phyloP scores from a whole-genome alignment of 1,140 invertebrate genomes.

The Leptinotarsa defecta region DNA sequence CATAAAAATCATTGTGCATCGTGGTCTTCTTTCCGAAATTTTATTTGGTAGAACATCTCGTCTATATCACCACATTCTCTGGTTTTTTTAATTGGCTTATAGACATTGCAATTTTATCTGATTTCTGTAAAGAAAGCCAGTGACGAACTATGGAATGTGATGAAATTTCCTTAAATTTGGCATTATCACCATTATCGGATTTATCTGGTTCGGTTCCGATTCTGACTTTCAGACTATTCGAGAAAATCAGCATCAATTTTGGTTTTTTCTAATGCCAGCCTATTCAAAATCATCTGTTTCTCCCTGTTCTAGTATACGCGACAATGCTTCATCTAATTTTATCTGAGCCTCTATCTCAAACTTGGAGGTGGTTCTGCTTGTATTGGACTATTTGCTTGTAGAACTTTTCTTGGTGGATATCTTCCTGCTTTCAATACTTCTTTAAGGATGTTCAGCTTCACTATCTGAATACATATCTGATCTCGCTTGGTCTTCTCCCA shows the following conservation, averaged over 20 bases:
- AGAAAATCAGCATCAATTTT: not conserved
- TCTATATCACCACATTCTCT: not conserved
- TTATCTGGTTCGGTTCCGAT: not conserved
- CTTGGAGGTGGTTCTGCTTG: not conserved
- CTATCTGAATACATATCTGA: too few relatives aligned
- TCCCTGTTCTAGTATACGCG: too few relatives aligned
- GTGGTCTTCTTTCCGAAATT: not conserved
- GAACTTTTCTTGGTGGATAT: not conserved
- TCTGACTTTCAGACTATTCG: not conserved
- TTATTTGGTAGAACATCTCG: not conserved
- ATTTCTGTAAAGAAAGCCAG: not conserved
- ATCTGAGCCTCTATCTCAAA: not conserved
- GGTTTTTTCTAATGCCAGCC: not conserved
- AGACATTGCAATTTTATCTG: not conserved
- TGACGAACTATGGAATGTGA: not conserved
- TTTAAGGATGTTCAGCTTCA: not conserved
- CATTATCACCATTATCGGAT: not conserved
- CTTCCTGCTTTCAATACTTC: not conserved
- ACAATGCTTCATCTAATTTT: too few relatives aligned
- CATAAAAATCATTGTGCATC: not conserved
- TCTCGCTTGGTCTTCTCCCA: too few relatives aligned
- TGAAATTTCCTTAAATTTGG: not conserved
- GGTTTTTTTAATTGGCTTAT: not conserved
- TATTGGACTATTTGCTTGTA: not conserved
- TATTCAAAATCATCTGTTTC: too few relatives aligned